Conservation (phyloP, 2,113 vertebrate species). For the Heterotis niloticus region DNA sequence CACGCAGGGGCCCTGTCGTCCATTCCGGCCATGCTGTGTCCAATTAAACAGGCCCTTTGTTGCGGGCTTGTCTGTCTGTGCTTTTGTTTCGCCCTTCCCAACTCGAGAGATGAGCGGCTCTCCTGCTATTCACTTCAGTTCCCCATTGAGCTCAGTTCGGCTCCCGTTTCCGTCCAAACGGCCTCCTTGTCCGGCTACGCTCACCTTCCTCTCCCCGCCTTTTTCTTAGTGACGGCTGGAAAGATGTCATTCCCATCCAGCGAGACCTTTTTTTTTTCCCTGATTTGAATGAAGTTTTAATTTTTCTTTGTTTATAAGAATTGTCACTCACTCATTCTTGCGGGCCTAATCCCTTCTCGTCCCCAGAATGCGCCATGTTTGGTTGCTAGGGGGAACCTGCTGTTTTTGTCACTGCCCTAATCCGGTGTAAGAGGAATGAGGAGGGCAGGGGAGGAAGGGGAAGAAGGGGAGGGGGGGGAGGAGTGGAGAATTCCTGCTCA, state of each 20-base stretch:
- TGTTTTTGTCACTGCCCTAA: conserved; percentile 8
- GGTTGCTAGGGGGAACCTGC: not conserved
- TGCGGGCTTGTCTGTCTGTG: not conserved
- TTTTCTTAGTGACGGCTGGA: not conserved
- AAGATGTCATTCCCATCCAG: conserved; percentile 17
- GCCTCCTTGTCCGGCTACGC: not conserved
- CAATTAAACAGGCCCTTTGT: conserved; percentile 22
- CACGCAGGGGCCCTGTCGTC: not conserved
- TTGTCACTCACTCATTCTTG: not conserved
- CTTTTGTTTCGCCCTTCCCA: conserved; percentile 42
- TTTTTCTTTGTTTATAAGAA: conserved; percentile 1
- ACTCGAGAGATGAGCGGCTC: conserved; percentile 45
- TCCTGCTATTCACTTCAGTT: conserved; percentile 22
- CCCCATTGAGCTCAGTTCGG: conserved; percentile 20
- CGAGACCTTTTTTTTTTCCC: conserved; percentile 26
- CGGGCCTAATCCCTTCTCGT: conserved; percentile 9
- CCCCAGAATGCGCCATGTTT: not conserved
- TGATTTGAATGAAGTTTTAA: conserved; percentile 26
- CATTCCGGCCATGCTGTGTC: not conserved
- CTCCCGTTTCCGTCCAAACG: conserved; percentile 20
- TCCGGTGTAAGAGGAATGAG: conserved; percentile 17
- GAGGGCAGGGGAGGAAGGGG: not conserved
- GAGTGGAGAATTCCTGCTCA: not conserved
- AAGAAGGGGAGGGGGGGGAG: not conserved
- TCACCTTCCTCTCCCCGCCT: not conserved